Base-by-base conservation (phyloP, 2,113 vertebrate species). In the Athene cunicularia region DNA sequence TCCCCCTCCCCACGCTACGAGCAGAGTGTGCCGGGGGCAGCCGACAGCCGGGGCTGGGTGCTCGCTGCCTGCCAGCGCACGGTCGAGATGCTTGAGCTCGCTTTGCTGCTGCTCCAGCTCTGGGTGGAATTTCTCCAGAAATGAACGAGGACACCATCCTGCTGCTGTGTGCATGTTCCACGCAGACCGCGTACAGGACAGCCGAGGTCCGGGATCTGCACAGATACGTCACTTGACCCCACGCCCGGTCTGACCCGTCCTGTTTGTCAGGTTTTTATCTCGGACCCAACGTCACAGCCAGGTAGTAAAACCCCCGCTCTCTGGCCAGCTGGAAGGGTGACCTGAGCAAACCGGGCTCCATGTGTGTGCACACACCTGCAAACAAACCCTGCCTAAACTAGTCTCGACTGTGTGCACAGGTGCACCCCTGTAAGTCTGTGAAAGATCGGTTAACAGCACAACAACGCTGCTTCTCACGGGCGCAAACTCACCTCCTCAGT, bases 261-360 rank as follows among this genome's bases (percentile, higher is more conserved):
- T 22, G 15, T n/a, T 45, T 15, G 19, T 53, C 8, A 15, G 59
- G 6, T 12, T 55, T 55, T 83, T 10, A 49, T 16, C 47, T 28
- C 7, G n/a, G 52, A 60, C 5, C 3, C 53, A 7, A 6, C 22
- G 50, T 9, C 62, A 24, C 27, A 47, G 62, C 3, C 12, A 32
- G 1, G 10, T 1, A 28, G 33, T 23, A n/a, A 56, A 83, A 27
- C 2, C 28, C 17, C 14, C 56, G 5, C 0, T 6, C 33, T 8
- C 6, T 39, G 55, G 14, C 39, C 28, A 8, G 27, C 23, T 4
- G 53, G 37, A 37, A 86, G 43, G 45, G 24, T 22, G 56, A n/a
- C 12, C 19, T 2, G 43, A 26, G 33, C 33, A 26, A 43, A 49
- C 14, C 5, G 35, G 20, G 23, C 47, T 41, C 37, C 9, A 30